phyloP scores from a whole-genome alignment of 2,113 vertebrate species.

The Corvus hawaiiensis region DNA sequence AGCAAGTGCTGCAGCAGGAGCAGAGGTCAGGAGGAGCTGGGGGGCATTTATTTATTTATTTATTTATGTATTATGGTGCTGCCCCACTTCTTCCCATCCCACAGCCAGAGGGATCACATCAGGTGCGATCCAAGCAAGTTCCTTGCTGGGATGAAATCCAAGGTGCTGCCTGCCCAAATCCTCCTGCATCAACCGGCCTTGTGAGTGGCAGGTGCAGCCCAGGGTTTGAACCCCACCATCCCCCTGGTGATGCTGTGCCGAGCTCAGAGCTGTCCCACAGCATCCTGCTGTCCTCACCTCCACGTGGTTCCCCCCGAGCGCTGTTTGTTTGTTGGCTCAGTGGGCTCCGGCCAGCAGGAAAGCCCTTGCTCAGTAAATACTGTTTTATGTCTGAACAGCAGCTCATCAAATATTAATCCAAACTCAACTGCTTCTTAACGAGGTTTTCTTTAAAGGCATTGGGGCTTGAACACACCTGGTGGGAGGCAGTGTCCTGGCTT shows the following conservation, averaged over 20 bases:
- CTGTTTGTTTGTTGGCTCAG: neutral
- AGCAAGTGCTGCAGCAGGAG: neutral
- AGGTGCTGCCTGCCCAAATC: neutral
- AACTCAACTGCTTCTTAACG: neutral
- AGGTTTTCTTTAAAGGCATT: neutral
- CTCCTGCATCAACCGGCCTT: neutral
- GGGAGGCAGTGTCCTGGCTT: neutral
- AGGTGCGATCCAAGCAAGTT: neutral
- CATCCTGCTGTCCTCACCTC: neutral
- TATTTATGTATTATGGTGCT: neutral
- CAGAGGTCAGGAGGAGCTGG: neutral
- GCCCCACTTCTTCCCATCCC: neutral
- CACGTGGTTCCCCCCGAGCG: fast-evolving
- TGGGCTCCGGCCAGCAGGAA: neutral
- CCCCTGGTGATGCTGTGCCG: neutral
- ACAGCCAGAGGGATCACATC: fast-evolving
- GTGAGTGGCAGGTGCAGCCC: neutral
- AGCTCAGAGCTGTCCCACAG: neutral
- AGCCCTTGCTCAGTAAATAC: neutral
- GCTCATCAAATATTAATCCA: constrained; percentile 47
- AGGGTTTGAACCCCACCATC: neutral
- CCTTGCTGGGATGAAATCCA: neutral
- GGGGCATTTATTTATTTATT: neutral
- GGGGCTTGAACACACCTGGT: neutral
- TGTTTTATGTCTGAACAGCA: neutral